A percentile compares a stretch with the other conserved stretches of the same genome.
Conservation (phyloP, 2,797 vertebrate species). For the Netta rufina region DNA sequence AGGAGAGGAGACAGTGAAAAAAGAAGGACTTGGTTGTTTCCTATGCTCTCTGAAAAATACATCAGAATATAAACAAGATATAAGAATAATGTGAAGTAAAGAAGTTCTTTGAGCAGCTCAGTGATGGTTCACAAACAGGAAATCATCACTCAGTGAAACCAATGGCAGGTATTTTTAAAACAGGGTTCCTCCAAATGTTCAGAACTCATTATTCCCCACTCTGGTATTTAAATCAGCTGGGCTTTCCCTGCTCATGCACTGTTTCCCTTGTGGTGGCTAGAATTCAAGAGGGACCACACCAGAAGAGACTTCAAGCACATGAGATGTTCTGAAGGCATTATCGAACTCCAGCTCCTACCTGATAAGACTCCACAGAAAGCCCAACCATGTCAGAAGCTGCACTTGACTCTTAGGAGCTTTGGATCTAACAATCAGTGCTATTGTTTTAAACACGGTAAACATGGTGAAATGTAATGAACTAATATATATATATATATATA, state of each 20-base stretch:
- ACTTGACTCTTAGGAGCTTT: neutral
- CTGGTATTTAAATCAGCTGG: neutral
- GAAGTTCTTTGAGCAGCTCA: neutral
- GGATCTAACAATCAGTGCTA: neutral
- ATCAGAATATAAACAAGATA: neutral
- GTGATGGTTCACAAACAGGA: neutral
- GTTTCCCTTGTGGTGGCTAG: neutral
- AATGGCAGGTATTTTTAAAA: neutral
- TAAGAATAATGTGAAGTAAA: neutral
- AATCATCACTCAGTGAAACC: neutral
- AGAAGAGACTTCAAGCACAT: neutral
- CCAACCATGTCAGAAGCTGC: neutral
- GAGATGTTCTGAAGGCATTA: accelerated
- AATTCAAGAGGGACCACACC: neutral
- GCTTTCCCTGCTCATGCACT: neutral
- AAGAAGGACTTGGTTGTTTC: neutral
- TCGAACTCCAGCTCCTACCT: neutral
- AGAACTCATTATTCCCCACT: neutral
- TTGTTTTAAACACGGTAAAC: neutral
- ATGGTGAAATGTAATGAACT: neutral
- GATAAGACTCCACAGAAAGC: neutral
- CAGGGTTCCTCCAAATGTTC: neutral
- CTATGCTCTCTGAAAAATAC: neutral
- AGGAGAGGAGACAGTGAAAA: neutral
- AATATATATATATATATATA: no score